Base-by-base conservation (phyloP, 2,888 invertebrate genomes). In the Caenorhabditis japonica region DNA sequence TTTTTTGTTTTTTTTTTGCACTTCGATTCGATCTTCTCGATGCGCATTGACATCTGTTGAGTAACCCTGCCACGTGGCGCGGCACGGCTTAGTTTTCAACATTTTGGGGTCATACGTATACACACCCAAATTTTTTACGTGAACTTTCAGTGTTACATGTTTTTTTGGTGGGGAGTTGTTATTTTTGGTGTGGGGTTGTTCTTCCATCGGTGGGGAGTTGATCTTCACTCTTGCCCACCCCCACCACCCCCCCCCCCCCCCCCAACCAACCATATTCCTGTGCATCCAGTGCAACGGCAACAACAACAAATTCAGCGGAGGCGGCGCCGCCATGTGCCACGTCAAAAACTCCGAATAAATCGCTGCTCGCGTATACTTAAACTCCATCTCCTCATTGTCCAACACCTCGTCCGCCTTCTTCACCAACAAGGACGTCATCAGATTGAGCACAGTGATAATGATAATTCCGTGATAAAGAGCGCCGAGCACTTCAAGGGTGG, bases 311-410 rank as follows among this genome's bases (percentile, higher is more conserved):
- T 84, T 84, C 53, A 83, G 74, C 7, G 83, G 84, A 7, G 84
- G 84, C n/a, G 84, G 84, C 5, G 83, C 77, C 17, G 82, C 72
- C 51, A 64, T 66, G 8, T 61, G 60, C 55, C 74, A 76, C 23
- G 82, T 70, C 43, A 76, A 38, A 47, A 71, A 84, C 66, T 85
- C 85, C 15, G 75, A 53, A 68, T 78, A 80, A 34, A 85, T 81
- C 23, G 76, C 76, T 4, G 80, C 76, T 13, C 82, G 74, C 2
- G 80, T 78, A 66, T 70, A 84, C 61, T 85, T 85, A 82, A 82
- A 85, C 60, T 85, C 85, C 52, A 75, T 52, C 38, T 84, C 83
- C 62, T 84, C 82, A 59, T 84, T 84, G 21, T 83, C 81, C 66
- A 84, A 44, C 12, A 85, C 81, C 59, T 81, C 77, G 25, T 82